A percentile compares a stretch with the other conserved stretches of the same genome.
phyloP scores from a whole-genome alignment of 2,888 invertebrate genomes.

The Phoronis australis region DNA sequence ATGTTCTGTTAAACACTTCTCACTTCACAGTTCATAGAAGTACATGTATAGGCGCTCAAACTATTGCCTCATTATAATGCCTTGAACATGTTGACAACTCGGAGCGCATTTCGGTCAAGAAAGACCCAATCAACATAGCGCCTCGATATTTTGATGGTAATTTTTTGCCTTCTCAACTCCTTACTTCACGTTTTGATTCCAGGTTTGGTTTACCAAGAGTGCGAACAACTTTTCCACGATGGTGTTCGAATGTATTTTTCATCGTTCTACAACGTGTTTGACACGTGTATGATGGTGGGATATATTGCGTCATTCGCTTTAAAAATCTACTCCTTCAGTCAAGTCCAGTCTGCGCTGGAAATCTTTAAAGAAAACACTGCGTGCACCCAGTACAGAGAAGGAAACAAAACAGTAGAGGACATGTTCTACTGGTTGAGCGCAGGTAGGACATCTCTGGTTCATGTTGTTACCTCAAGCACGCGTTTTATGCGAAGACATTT shows the following conservation, averaged over 20 bases:
- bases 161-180: too few relatives aligned
- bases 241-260: constrained; percentile 34
- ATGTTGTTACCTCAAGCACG: neutral
- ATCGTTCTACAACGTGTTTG: constrained; percentile 38
- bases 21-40: too few relatives aligned
- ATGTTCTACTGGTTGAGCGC: too few relatives aligned
- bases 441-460: too few relatives aligned
- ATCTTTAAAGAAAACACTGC: neutral
- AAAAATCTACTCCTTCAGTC: constrained; percentile 22
- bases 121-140: too few relatives aligned
- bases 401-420: neutral
- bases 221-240: constrained; percentile 33
- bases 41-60: too few relatives aligned
- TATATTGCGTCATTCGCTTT: constrained; percentile 39
- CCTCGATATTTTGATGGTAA: too few relatives aligned
- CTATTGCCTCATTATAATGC: too few relatives aligned
- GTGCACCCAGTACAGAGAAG: neutral
- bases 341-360: constrained; percentile 15
- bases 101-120: too few relatives aligned
- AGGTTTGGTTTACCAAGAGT: constrained; percentile 42
- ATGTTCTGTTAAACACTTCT: too few relatives aligned
- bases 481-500: neutral
- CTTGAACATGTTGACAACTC: too few relatives aligned
- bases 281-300: constrained; percentile 33
- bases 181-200: too few relatives aligned